These are phyloP conservation scores for Agrenia bidenticulata DNA, from an alignment of 2,888 invertebrate species.

Conservation along the genomic window DNA sequence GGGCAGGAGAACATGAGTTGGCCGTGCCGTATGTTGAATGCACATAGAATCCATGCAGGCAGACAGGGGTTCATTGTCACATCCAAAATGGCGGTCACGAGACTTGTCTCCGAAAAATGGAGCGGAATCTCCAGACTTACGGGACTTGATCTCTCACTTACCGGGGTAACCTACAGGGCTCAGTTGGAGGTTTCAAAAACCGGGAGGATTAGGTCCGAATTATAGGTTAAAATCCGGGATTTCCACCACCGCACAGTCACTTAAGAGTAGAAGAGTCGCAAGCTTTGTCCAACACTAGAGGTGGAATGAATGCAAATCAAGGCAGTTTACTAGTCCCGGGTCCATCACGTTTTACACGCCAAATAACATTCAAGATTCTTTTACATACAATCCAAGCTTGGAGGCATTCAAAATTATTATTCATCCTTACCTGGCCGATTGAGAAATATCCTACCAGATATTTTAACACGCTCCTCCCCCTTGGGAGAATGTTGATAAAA, in stretches of 20 bases:
- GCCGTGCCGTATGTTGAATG: conserved; percentile 7
- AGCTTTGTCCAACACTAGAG: background rate
- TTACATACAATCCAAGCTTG: too few species aligned
- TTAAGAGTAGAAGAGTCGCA: background rate
- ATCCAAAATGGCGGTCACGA: conserved; percentile 2
- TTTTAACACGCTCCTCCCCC: too few species aligned
- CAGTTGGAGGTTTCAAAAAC: background rate
- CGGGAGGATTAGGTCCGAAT: conserved; percentile 8
- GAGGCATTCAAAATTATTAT: too few species aligned
- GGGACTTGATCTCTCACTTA: background rate
- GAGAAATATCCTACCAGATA: too few species aligned
- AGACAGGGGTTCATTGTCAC: conserved; percentile 1
- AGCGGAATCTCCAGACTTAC: too few species aligned
- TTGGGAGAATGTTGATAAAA: too few species aligned
- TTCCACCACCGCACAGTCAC: background rate
- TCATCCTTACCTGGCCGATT: too few species aligned
- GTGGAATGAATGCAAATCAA: too few species aligned
- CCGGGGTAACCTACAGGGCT: background rate
- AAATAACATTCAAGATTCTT: too few species aligned
- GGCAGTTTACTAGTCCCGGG: too few species aligned
- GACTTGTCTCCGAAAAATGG: background rate
- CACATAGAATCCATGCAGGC: background rate
- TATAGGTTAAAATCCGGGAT: background rate
- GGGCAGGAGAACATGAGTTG: conserved; percentile 5
- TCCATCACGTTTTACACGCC: too few species aligned